phyloP scores from a whole-genome alignment of 1,140 invertebrate species.

The Dendroctonus valens region DNA sequence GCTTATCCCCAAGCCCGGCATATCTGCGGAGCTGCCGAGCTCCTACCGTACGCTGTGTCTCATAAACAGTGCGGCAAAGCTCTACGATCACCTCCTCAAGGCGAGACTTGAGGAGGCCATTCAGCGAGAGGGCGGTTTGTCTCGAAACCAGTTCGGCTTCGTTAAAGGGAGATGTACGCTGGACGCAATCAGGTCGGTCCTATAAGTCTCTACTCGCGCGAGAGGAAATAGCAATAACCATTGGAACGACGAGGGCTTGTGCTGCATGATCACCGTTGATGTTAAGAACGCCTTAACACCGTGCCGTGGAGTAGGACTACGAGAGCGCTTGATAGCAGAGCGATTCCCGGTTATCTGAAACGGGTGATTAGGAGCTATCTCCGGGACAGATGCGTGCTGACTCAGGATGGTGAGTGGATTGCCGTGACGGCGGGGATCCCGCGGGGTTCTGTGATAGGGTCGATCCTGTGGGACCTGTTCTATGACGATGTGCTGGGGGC shows the following conservation, averaged over 20 bases:
- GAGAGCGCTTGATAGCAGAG: not conserved
- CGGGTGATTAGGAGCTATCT: not conserved
- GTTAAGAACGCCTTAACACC: conserved; percentile 24
- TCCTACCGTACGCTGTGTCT: not conserved
- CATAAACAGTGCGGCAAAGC: no score
- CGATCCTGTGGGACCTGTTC: no score
- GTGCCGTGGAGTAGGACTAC: conserved; percentile 7
- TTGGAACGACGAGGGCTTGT: conserved; percentile 1
- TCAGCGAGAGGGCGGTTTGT: conserved; percentile 61
- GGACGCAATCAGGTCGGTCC: conserved; percentile 14
- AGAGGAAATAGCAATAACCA: no score
- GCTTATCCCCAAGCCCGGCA: not conserved
- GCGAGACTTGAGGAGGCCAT: conserved; percentile 50
- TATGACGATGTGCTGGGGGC: conserved; percentile 39
- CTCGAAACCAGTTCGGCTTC: conserved; percentile 6
- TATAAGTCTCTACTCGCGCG: not conserved
- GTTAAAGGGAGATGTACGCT: conserved; percentile 17
- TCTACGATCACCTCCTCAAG: not conserved
- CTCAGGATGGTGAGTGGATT: not conserved
- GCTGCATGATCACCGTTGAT: conserved; percentile 10
- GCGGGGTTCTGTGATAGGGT: no score
- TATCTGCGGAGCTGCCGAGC: not conserved
- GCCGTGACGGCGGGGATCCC: no score
- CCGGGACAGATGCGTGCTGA: conserved; percentile 8
- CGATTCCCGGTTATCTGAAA: not conserved